Percentiles rank a stretch among this genome's conserved stretches.
Evolutionary conservation across 2,797 vertebrate genomes (phyloP).

Genomic region (Garrulus glandarius): DNA sequence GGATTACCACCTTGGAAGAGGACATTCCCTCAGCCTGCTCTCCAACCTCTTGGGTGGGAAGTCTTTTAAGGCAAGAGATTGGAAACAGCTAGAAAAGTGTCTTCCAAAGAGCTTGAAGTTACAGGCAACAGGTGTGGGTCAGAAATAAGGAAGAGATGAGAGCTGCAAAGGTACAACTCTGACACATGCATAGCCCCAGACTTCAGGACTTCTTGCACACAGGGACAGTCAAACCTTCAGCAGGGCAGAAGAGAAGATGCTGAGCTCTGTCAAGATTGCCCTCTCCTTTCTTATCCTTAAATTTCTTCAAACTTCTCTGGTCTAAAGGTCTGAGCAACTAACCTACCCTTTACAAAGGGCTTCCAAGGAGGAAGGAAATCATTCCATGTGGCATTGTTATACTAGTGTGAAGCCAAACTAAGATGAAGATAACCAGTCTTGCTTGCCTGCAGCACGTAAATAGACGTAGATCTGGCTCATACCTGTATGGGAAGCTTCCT

Average conservation of each 20-base stretch:
- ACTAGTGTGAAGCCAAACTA: neutral
- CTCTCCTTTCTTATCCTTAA: neutral
- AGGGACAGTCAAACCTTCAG: neutral
- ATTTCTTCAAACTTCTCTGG: neutral
- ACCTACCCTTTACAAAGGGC: neutral
- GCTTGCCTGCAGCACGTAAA: neutral
- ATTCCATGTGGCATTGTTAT: neutral
- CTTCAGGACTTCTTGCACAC: neutral
- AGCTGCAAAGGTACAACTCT: neutral
- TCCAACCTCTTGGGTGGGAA: neutral
- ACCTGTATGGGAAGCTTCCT: neutral
- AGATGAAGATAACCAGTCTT: neutral
- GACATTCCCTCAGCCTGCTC: neutral
- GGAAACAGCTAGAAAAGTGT: neutral
- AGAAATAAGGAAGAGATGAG: neutral
- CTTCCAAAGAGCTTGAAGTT: neutral
- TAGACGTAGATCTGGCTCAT: neutral
- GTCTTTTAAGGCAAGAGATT: neutral
- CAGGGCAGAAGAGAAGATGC: neutral
- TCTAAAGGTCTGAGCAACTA: neutral
- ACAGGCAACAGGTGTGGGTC: neutral
- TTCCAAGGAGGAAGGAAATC: neutral
- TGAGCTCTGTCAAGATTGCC: neutral
- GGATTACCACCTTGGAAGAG: neutral
- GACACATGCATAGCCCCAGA: fast-evolving